phyloP scores from a whole-genome alignment of 2,797 vertebrate species.

The Danio kyathit region DNA sequence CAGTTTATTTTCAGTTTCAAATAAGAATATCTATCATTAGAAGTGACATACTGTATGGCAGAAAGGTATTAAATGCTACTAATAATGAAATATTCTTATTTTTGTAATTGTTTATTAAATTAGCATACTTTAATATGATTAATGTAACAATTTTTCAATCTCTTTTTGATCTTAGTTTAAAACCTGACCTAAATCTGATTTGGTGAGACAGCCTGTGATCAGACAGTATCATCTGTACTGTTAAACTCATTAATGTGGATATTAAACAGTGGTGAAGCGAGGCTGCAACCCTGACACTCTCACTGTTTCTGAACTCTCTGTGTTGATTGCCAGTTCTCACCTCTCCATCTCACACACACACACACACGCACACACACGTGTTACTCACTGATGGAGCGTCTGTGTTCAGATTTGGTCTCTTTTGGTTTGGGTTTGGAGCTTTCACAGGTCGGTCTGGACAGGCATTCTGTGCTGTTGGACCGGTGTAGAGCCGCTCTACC shows the following conservation, averaged over 20 bases:
- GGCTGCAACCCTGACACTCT: slow-evolving; percentile 23
- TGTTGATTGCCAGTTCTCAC: slow-evolving; percentile 32
- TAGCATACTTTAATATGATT: background rate
- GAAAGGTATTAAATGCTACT: no score
- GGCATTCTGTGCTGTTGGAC: slow-evolving; percentile 87
- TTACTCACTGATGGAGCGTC: slow-evolving; percentile 93
- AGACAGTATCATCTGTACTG: slow-evolving; percentile 33
- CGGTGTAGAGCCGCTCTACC: slow-evolving; percentile 78
- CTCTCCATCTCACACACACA: slow-evolving; percentile 13
- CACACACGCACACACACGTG: background rate
- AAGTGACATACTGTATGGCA: no score
- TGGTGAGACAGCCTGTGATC: slow-evolving; percentile 16
- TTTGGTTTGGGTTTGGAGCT: slow-evolving; percentile 74
- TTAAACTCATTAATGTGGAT: slow-evolving; percentile 46
- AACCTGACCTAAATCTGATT: background rate
- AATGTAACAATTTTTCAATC: background rate
- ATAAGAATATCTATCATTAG: no score
- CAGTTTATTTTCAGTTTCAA: no score
- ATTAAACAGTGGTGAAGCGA: slow-evolving; percentile 40
- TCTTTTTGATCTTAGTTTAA: background rate
- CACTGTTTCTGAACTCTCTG: slow-evolving; percentile 33
- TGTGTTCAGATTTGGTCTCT: slow-evolving; percentile 86
- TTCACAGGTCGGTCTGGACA: slow-evolving; percentile 80
- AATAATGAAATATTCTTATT: no score
- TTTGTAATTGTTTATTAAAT: no score